Percentiles rank a stretch among this genome's conserved stretches.
Evolutionary conservation across 2,888 invertebrate species (phyloP).

Genomic region (Agrochola lota): DNA sequence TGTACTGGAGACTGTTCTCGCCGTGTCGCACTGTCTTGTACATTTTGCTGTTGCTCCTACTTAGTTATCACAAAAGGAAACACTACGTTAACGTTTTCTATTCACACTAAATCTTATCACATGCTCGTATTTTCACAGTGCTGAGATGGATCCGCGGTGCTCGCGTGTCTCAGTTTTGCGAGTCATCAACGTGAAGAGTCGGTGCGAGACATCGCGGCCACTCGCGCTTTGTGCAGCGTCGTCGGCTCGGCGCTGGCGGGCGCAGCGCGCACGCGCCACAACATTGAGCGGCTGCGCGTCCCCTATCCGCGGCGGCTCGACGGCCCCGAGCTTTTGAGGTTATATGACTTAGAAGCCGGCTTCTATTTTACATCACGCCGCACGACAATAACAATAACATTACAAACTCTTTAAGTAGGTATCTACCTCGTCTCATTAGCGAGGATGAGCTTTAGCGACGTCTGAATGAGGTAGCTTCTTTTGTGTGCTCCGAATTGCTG

Average conservation of each 20-base stretch:
- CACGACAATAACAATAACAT: slow-evolving; percentile 85
- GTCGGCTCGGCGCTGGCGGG: slow-evolving; percentile 69
- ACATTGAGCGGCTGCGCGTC: slow-evolving; percentile 88
- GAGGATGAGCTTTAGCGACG: slow-evolving; percentile 46
- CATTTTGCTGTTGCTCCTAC: slow-evolving; percentile 87
- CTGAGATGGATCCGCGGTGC: slow-evolving; percentile 68
- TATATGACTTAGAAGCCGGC: slow-evolving; percentile 87
- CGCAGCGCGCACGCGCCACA: slow-evolving; percentile 84
- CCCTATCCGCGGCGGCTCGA: slow-evolving; percentile 75
- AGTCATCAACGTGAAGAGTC: slow-evolving; percentile 76
- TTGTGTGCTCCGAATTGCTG: slow-evolving; percentile 48
- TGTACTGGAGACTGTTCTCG: slow-evolving; percentile 94
- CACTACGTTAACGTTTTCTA: slow-evolving; percentile 79
- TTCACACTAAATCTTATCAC: slow-evolving; percentile 80
- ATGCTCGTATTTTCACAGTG: slow-evolving; percentile 80
- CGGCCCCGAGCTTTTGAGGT: slow-evolving; percentile 85
- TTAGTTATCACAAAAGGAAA: slow-evolving; percentile 80
- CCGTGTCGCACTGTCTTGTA: slow-evolving; percentile 94
- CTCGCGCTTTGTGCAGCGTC: slow-evolving; percentile 85
- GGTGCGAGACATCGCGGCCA: slow-evolving; percentile 81
- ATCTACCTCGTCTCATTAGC: slow-evolving; percentile 69
- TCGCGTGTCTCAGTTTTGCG: slow-evolving; percentile 71
- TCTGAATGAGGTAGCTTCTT: slow-evolving; percentile 36
- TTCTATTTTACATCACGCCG: slow-evolving; percentile 76
- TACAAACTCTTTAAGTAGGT: slow-evolving; percentile 71